phyloP scores from a whole-genome alignment of 2,797 vertebrate genomes.

The Pyrocephalus nanus region DNA sequence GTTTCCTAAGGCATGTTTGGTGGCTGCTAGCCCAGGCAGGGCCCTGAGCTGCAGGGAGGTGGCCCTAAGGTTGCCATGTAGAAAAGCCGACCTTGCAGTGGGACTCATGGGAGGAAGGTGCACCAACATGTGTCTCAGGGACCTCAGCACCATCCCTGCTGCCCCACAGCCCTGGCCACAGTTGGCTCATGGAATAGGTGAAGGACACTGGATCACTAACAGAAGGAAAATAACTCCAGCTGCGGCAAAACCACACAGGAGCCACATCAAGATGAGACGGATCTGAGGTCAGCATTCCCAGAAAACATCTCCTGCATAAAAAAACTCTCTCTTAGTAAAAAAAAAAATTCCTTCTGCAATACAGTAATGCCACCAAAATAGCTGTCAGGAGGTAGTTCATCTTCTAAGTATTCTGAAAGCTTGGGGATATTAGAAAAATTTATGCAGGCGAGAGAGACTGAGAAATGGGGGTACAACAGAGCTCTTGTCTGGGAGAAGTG shows the following conservation, averaged over 20 bases:
- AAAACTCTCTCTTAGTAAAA: neutral
- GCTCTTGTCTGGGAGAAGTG: neutral
- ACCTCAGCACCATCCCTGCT: neutral
- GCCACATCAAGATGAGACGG: neutral
- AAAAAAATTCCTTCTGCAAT: neutral
- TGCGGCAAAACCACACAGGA: neutral
- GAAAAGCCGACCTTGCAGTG: neutral
- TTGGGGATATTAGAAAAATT: neutral
- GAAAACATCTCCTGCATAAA: neutral
- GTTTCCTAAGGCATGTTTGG: neutral
- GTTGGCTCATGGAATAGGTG: neutral
- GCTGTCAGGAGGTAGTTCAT: neutral
- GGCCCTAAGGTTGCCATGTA: neutral
- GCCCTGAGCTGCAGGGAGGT: neutral
- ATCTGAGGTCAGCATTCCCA: neutral
- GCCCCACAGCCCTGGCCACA: neutral
- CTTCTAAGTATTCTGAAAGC: neutral
- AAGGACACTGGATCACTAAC: neutral
- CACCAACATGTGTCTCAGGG: fast-evolving
- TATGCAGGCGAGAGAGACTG: neutral
- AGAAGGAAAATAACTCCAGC: neutral
- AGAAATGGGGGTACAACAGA: neutral
- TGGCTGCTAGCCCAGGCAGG: neutral
- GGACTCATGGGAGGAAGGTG: neutral
- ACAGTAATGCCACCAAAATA: neutral